These are phyloP conservation scores for Hemitrygon akajei DNA, from an alignment of 2,797 vertebrate species.

Conservation along the genomic window DNA sequence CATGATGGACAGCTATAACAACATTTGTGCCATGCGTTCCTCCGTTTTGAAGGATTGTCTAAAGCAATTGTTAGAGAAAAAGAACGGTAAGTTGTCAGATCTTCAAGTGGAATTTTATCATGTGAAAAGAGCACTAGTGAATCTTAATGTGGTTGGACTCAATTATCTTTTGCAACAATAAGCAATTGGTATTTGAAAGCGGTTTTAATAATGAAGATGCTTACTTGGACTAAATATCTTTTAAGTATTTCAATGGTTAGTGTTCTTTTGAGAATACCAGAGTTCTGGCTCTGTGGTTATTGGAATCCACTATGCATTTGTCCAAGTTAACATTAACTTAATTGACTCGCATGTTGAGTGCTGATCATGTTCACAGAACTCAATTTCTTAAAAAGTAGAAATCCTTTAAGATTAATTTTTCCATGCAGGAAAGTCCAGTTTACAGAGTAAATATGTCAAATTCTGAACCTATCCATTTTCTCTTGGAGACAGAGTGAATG, in stretches of 20 bases:
- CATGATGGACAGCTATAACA: conserved; percentile 85
- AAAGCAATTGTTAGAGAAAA: conserved; percentile 81
- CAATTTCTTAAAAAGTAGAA: neutral
- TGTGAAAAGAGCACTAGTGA: neutral
- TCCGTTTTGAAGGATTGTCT: conserved; percentile 82
- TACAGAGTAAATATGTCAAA: neutral
- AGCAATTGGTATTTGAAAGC: neutral
- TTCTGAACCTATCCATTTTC: neutral
- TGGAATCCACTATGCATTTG: neutral
- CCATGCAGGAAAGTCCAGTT: neutral
- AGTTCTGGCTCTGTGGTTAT: neutral
- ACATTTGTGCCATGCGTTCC: conserved; percentile 85
- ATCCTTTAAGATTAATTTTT: neutral
- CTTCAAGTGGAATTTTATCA: neutral
- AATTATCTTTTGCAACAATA: neutral
- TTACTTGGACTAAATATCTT: too few relatives aligned
- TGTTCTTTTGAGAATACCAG: neutral
- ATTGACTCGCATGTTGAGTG: neutral
- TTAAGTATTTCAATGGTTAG: neutral
- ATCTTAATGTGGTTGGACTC: neutral
- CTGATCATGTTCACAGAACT: neutral
- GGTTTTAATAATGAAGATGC: neutral
- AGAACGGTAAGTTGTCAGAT: conserved; percentile 66
- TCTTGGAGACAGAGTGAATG: neutral
- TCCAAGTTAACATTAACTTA: neutral